Conservation (phyloP, 2,888 invertebrate species). For the Marronus borbonicus region DNA sequence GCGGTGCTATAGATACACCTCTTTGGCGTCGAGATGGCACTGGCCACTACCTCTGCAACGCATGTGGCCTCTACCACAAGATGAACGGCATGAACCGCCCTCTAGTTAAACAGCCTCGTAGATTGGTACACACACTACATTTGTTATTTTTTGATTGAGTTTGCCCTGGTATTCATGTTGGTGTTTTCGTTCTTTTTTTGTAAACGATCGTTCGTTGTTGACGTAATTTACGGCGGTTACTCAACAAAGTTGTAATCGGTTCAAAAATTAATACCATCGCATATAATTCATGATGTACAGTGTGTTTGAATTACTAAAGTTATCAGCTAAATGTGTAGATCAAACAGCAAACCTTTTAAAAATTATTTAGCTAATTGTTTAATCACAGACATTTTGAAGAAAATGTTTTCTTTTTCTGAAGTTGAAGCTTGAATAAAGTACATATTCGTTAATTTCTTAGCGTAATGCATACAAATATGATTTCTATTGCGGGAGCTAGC, state of each 20-base stretch:
- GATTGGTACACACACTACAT: conserved; percentile 78
- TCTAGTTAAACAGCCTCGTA: conserved; percentile 90
- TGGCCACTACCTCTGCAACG: conserved; percentile 99
- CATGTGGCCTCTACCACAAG: conserved; percentile 98
- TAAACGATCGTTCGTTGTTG: neutral
- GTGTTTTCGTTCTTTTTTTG: conserved; percentile 18
- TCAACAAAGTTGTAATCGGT: neutral
- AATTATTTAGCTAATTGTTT: no score
- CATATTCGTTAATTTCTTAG: no score
- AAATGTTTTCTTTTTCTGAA: no score
- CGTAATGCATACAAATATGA: no score
- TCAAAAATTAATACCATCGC: conserved; percentile 36
- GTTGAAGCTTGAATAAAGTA: no score
- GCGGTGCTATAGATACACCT: conserved; percentile 96
- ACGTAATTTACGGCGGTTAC: conserved; percentile 22
- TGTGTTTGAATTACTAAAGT: conserved; percentile 19
- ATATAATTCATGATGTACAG: conserved; percentile 24
- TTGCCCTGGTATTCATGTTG: conserved; percentile 30
- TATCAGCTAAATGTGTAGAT: neutral
- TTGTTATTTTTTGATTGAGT: conserved; percentile 24
- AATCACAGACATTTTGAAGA: no score
- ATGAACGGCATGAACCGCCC: conserved; percentile 97
- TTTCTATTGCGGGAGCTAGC: no score
- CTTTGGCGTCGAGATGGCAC: conserved; percentile 99
- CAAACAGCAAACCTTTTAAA: no score